phyloP scores from a whole-genome alignment of 2,113 vertebrate genomes.

The Capreolus pygargus region DNA sequence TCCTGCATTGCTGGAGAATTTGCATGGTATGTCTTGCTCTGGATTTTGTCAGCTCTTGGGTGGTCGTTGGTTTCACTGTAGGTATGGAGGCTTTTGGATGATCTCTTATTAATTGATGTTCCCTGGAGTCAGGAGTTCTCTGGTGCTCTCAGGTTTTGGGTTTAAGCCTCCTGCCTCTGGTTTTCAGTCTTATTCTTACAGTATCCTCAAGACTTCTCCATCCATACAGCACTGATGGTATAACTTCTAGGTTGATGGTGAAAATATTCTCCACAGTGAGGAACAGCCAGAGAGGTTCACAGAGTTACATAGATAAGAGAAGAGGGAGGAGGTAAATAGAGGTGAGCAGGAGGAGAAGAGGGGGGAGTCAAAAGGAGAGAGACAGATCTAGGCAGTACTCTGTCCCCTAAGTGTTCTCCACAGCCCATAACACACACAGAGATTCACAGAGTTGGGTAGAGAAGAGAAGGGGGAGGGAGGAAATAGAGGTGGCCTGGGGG shows the following conservation, averaged over 20 bases:
- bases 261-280: not conserved
- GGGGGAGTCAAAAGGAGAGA: not conserved
- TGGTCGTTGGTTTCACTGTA: not conserved
- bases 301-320: not conserved
- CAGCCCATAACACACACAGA: not conserved
- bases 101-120: not conserved
- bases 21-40: not conserved
- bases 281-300: not conserved
- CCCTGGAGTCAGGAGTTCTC: not conserved
- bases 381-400: not conserved
- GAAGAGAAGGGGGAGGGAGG: not conserved
- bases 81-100: not conserved
- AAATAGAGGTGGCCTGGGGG: not conserved
- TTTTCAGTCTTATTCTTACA: not conserved
- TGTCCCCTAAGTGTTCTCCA: not conserved
- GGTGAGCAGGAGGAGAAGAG: not conserved
- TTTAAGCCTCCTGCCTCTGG: not conserved
- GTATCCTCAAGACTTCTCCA: not conserved
- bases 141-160: not conserved
- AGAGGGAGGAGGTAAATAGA: not conserved
- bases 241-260: not conserved
- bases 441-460: not conserved
- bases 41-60: not conserved
- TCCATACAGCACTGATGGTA: not conserved
- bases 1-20: not conserved